Conservation (phyloP, 2,888 invertebrate species). For the Amiota mariae region DNA sequence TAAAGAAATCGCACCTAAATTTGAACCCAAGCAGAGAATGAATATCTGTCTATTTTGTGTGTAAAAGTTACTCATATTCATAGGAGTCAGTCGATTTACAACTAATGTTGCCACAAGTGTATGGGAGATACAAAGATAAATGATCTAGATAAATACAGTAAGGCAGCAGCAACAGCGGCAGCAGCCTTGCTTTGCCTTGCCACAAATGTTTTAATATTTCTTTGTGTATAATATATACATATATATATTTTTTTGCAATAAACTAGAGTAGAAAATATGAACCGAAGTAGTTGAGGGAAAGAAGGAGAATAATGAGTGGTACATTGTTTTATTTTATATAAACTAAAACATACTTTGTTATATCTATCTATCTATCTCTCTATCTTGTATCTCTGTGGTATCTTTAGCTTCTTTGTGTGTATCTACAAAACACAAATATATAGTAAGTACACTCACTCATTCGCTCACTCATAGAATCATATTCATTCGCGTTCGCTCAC, state of each 20-base stretch:
- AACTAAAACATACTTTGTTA: too few relatives aligned
- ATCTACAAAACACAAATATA: neutral
- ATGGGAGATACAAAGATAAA: neutral
- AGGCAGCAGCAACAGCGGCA: slow-evolving; percentile 33
- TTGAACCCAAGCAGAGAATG: neutral
- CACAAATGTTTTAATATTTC: too few relatives aligned
- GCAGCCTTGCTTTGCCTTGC: too few relatives aligned
- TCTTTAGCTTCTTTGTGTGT: neutral
- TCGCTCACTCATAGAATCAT: neutral
- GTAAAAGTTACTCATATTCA: too few relatives aligned
- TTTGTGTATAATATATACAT: too few relatives aligned
- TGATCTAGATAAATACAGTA: slow-evolving; percentile 20
- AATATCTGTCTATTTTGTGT: too few relatives aligned
- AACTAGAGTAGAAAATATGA: too few relatives aligned
- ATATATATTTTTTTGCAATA: too few relatives aligned
- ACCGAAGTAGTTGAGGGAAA: too few relatives aligned
- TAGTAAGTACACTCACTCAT: neutral
- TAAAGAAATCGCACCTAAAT: slow-evolving; percentile 19
- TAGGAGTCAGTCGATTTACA: too few relatives aligned
- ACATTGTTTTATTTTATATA: too few relatives aligned
- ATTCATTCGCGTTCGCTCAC: neutral
- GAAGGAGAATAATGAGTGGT: too few relatives aligned
- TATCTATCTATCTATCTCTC: neutral
- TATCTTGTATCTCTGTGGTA: neutral
- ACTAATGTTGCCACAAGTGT: slow-evolving; percentile 42